Evolutionary conservation across 2,113 vertebrate species (phyloP), one percentile per base, ranked within the genome.

Genomic region (Heloderma charlesbogerti): DNA sequence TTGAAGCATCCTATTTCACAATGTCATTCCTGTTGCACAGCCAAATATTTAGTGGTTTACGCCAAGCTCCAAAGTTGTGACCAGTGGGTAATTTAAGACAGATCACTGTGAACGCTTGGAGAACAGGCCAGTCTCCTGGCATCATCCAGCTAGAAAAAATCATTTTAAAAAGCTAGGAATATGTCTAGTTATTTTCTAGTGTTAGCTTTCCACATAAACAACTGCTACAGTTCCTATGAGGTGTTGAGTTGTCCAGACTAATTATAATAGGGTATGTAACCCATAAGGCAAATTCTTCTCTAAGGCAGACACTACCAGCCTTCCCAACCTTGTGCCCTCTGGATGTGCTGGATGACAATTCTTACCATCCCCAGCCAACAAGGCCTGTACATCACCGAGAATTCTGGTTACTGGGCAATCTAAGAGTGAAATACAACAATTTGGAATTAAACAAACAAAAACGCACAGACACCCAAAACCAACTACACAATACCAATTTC

Each of bases 141-240:
- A 91, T 91, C 57, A 91, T 91, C 57, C 27, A 34, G 82, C 31
- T 93, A 78, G 60, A 93, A 88, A 88, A 92, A 69, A 31, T 81
- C 91, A 29, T 77, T 40, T 48, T 43, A 34, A 63, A 86, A 74
- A 88, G 45, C 13, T 48, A 87, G 57, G 94, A 88, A 72, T 3
- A 29, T 0, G 86, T 63, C 72, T 0, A 0, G 31, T 0, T 4
- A 79, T 83, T 92, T 90, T 60, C 71, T 86, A 84, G 0, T 51
- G 10, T 43, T 71, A 89, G 75, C 48, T 81, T 69, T 88, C 86
- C n/a, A 48, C 43, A 25, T 83, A 79, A 86, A 78, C 25, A 43
- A 93, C 1, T 83, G 48, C 74, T 91, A 87, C 85, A 77, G 63
- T 27, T 91, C 84, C 51, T 88, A 92, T 0, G 67, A 69, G 87